Conservation (phyloP, 92 coral and sea anemone genomes). For the Zoanthus sociatus region DNA sequence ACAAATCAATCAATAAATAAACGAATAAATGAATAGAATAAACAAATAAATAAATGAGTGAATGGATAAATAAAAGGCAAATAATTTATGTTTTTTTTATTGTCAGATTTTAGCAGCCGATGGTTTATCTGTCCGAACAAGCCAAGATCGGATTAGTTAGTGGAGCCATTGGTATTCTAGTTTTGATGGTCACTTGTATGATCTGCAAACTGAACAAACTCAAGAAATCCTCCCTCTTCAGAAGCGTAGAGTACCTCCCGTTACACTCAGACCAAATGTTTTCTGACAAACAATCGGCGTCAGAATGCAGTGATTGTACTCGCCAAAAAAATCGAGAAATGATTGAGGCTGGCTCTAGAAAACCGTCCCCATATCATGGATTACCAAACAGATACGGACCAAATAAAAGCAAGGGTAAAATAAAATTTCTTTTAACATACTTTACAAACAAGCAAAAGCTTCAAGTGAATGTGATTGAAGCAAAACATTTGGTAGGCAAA, state of each 20-base stretch:
- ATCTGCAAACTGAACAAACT: conserved; percentile 86
- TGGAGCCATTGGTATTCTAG: conserved; percentile 80
- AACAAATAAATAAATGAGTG: no score
- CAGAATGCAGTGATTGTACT: conserved; percentile 78
- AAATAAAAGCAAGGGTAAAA: conserved; percentile 67
- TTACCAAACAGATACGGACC: conserved; percentile 54
- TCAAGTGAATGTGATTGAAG: conserved; percentile 68
- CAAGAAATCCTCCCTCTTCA: conserved; percentile 67
- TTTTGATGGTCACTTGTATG: conserved; percentile 94
- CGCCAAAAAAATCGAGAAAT: conserved; percentile 45
- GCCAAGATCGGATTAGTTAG: conserved; percentile 90
- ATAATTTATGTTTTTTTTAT: neutral
- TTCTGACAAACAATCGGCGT: conserved; percentile 35
- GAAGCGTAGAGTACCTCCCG: conserved; percentile 47
- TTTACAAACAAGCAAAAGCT: conserved; percentile 55
- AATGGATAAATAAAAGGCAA: no score
- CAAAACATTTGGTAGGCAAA: conserved; percentile 76
- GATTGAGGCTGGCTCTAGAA: conserved; percentile 6
- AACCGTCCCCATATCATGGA: conserved; percentile 21
- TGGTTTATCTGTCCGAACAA: conserved; percentile 80
- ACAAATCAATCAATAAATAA: no score
- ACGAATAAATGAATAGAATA: no score
- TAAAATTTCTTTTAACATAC: conserved; percentile 77
- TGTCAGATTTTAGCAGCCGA: conserved; percentile 37
- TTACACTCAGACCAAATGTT: conserved; percentile 34